phyloP scores from a whole-genome alignment of 2,113 vertebrate genomes.

The Isichthys henryi region DNA sequence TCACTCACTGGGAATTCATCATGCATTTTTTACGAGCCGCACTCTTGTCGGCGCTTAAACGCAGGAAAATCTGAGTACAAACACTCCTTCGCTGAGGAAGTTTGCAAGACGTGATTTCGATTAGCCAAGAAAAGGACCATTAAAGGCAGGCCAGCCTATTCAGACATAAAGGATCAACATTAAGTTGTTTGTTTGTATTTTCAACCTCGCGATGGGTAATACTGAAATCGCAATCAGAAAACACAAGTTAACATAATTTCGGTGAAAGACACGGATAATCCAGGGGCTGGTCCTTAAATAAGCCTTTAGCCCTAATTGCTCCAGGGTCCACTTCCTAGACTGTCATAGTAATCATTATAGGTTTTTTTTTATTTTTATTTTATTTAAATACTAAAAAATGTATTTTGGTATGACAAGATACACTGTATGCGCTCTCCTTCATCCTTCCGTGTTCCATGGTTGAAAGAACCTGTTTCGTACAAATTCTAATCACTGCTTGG shows the following conservation, averaged over 20 bases:
- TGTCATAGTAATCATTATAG: background rate
- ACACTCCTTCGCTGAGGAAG: background rate
- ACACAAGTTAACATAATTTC: background rate
- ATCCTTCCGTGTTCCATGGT: background rate
- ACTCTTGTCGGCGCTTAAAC: constrained; percentile 13
- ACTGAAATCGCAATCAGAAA: background rate
- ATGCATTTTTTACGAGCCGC: constrained; percentile 24
- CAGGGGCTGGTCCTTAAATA: background rate
- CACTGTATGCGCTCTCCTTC: background rate
- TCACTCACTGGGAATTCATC: constrained; percentile 18
- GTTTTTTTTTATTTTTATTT: background rate
- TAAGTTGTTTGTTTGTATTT: background rate
- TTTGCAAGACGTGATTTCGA: background rate
- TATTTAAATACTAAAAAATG: background rate
- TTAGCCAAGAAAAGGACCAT: background rate
- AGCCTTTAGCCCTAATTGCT: background rate
- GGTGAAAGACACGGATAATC: background rate
- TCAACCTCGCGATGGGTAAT: background rate
- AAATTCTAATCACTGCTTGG: background rate
- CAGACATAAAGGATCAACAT: background rate
- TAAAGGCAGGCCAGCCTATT: background rate
- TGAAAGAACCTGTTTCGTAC: background rate
- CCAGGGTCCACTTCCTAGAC: background rate
- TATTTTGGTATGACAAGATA: background rate
- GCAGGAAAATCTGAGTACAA: constrained; percentile 17